Evolutionary conservation across 64 coral and sea anemone genomes (phyloP).

Genomic region (Hydrozoanthus tunicans): DNA sequence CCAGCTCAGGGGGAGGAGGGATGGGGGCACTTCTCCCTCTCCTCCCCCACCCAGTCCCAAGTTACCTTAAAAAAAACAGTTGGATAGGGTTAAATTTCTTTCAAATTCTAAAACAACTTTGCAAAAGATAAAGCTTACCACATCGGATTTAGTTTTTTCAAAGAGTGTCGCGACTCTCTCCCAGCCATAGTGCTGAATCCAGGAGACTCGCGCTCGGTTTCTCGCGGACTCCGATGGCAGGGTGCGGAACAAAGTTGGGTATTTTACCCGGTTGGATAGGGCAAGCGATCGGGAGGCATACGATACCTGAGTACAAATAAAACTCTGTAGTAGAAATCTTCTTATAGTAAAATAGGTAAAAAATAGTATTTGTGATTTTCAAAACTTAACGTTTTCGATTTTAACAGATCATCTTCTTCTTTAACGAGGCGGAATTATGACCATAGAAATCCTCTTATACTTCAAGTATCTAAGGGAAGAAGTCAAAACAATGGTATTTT

Average conservation of each 20-base stretch:
- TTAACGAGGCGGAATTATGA: too few species aligned
- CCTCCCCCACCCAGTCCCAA: too few species aligned
- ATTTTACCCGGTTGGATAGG: conserved; percentile 75
- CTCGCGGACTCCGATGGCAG: conserved; percentile 87
- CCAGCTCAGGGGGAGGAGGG: too few species aligned
- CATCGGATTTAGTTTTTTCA: conserved; percentile 68
- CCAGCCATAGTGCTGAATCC: conserved; percentile 82
- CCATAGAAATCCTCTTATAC: too few species aligned
- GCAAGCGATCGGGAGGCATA: conserved; percentile 85
- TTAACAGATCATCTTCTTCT: too few species aligned
- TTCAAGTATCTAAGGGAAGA: too few species aligned
- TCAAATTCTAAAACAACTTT: neutral
- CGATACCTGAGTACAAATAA: conserved; percentile 44
- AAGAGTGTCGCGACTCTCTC: conserved; percentile 73
- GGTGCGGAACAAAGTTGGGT: conserved; percentile 85
- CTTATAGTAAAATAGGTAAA: too few species aligned
- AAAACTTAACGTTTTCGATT: too few species aligned
- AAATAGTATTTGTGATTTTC: too few species aligned
- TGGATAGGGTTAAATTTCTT: neutral
- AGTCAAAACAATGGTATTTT: too few species aligned
- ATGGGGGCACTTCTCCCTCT: too few species aligned
- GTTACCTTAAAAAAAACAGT: too few species aligned
- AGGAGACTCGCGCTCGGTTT: conserved; percentile 77
- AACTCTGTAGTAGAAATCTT: neutral
- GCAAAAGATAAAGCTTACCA: conserved; percentile 41